These are phyloP conservation scores for Globia sparganii DNA, from an alignment of 2,888 invertebrate species.

Conservation along the genomic window DNA sequence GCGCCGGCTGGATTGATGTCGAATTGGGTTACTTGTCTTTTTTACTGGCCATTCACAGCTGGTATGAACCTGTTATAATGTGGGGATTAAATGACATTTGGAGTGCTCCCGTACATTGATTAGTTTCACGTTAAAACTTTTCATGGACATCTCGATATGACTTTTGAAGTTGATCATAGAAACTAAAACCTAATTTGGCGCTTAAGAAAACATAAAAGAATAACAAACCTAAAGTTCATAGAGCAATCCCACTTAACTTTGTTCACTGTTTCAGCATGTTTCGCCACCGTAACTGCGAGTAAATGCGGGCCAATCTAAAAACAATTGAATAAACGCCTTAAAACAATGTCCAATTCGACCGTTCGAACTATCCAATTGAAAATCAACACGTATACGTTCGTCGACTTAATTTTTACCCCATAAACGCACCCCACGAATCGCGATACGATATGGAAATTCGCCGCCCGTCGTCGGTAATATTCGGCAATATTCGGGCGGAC, in stretches of 20 bases:
- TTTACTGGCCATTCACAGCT: not conserved
- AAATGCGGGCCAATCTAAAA: conserved; percentile 49
- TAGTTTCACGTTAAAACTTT: not conserved
- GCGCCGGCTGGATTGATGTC: not conserved
- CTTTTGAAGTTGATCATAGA: not conserved
- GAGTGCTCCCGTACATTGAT: not conserved
- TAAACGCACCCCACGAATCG: conserved; percentile 89
- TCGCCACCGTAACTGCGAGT: conserved; percentile 8
- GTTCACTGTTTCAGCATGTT: conserved; percentile 31
- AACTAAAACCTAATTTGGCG: not conserved
- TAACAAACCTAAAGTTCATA: conserved; percentile 13
- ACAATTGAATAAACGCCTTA: conserved; percentile 54
- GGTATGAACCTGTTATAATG: not conserved
- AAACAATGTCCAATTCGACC: conserved; percentile 57
- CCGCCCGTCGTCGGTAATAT: conserved; percentile 87
- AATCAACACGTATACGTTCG: conserved; percentile 82
- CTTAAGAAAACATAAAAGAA: not conserved
- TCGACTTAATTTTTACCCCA: conserved; percentile 90
- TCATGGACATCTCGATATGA: not conserved
- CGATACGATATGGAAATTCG: conserved; percentile 90
- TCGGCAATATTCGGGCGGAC: conserved; percentile 89
- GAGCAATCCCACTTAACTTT: conserved; percentile 20
- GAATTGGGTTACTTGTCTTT: not conserved
- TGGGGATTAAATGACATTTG: not conserved
- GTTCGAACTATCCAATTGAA: conserved; percentile 80